Evolutionary conservation across 2,113 vertebrate genomes (phyloP), one percentile per base, ranked within the genome.

Genomic region (Heloderma charlesbogerti): DNA sequence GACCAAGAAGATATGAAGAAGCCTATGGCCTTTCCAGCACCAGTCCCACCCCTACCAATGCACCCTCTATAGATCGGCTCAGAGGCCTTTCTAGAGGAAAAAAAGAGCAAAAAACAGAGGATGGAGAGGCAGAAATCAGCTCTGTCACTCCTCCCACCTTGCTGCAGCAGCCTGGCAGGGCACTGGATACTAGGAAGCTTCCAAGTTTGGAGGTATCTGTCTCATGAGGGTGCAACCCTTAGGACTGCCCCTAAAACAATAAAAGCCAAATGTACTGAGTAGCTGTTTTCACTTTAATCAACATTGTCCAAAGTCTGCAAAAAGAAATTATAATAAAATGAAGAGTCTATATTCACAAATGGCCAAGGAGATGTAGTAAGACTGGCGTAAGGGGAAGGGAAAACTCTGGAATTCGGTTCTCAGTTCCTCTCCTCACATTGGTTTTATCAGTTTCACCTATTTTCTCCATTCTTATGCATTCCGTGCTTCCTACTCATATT

Each of bases 301-400:
- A 1, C 1, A 83, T 3, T 71, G 67, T 79, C 57, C 1, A 87
- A 91, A 91, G 0, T 40, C 51, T 6, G 0, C 0, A 84, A 18
- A 43, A 82, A 87, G 90, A 29, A 48, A 91, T 78, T 0, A 6
- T 12, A 88, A 43, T 4, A 88, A 90, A 87, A 83, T 91, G 78
- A 51, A 0, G 51, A 69, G 60, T 81, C 15, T 4, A 40, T 37
- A 54, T 3, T 37, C 40, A 60, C 9, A 89, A 16, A 34, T 69
- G 18, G 12, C 45, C 48, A 86, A 29, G 83, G 34, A 66, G 31
- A 3, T 66, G 2, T 45, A 69, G 92, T 29, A 83, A 57, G 27
- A 31, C 78, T 67, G 86, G 29, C 43, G 0, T 1, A 88, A 92
- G 78, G 2, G 81, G 6, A n/a, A 7, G 75, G 89, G 79, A n/a